Evolutionary conservation across 2,888 invertebrate species (phyloP).

Genomic region (Odontocolon sp.): DNA sequence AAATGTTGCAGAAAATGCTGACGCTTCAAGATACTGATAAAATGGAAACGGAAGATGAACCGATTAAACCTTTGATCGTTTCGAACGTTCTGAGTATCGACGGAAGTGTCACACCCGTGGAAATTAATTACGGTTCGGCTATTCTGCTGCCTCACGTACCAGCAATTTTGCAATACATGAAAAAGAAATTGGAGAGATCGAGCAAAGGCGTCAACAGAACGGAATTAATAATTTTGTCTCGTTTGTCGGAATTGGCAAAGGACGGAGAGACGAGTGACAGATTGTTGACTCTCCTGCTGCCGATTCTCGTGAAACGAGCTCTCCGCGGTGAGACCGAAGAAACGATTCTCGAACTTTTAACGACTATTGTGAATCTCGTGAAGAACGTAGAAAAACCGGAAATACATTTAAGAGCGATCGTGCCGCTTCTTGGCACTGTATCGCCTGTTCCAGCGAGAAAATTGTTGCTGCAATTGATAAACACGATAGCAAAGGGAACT

Average conservation of each 20-base stretch:
- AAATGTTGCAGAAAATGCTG: conserved; percentile 89
- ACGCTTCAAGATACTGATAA: conserved; percentile 84
- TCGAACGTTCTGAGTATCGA: conserved; percentile 67
- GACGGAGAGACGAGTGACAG: conserved; percentile 86
- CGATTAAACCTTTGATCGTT: conserved; percentile 64
- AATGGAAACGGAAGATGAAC: conserved; percentile 70
- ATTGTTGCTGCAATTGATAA: conserved; percentile 85
- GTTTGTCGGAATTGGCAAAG: conserved; percentile 88
- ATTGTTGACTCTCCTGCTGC: conserved; percentile 87
- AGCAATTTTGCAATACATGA: conserved; percentile 87
- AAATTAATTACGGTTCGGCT: conserved; percentile 87
- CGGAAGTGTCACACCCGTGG: conserved; percentile 71
- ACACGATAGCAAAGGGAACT: conserved; percentile 83
- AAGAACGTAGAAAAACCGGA: conserved; percentile 86
- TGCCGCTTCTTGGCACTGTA: conserved; percentile 88
- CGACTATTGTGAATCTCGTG: conserved; percentile 89
- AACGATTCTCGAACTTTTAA: conserved; percentile 86
- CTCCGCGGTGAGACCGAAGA: conserved; percentile 85
- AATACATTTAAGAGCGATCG: conserved; percentile 86
- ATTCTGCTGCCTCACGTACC: conserved; percentile 89
- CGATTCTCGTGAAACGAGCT: conserved; percentile 87
- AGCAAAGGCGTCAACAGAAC: conserved; percentile 85
- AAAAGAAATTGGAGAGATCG: conserved; percentile 84
- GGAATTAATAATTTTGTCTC: conserved; percentile 88
- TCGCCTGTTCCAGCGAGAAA: conserved; percentile 86